Conservation (phyloP, 2,888 invertebrate genomes). For the Drosophila nigritarsus region DNA sequence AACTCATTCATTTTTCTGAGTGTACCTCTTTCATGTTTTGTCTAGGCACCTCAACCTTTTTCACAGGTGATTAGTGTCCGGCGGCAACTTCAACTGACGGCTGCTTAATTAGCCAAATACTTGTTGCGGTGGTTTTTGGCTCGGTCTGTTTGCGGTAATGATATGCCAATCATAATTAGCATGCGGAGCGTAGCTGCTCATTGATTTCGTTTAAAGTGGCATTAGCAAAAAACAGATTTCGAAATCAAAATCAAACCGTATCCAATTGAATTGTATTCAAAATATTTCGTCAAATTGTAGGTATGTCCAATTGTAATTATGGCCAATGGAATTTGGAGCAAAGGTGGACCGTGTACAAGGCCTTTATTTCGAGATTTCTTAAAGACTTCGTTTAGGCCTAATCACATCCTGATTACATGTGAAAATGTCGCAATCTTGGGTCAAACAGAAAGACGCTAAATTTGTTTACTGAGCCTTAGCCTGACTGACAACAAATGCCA, state of each 20-base stretch:
- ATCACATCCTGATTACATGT: conserved; percentile 71
- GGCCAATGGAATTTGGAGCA: conserved; percentile 53
- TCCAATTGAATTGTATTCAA: conserved; percentile 45
- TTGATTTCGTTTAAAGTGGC: conserved; percentile 72
- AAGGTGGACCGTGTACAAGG: conserved; percentile 40
- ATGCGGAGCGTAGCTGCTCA: conserved; percentile 57
- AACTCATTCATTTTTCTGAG: background rate
- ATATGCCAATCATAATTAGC: conserved; percentile 78
- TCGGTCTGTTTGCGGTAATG: conserved; percentile 62
- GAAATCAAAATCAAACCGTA: conserved; percentile 40
- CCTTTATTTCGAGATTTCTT: conserved; percentile 10
- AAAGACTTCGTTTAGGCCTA: conserved; percentile 25
- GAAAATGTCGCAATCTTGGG: conserved; percentile 67
- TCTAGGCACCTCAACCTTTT: conserved; percentile 41
- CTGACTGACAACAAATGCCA: conserved; percentile 51
- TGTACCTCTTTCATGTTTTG: conserved; percentile 16
- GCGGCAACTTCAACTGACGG: conserved; percentile 42
- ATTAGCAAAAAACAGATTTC: conserved; percentile 55
- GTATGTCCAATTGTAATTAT: conserved; percentile 41
- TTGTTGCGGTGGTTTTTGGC: conserved; percentile 19
- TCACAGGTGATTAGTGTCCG: conserved; percentile 73
- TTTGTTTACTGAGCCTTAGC: conserved; percentile 70
- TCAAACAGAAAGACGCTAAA: conserved; percentile 38
- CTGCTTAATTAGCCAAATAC: conserved; percentile 51
- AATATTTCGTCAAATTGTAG: conserved; percentile 42